A percentile compares a stretch with the other conserved stretches of the same genome.
Conservation (phyloP, 2,888 invertebrate species). For the Parnassius mnemosyne region DNA sequence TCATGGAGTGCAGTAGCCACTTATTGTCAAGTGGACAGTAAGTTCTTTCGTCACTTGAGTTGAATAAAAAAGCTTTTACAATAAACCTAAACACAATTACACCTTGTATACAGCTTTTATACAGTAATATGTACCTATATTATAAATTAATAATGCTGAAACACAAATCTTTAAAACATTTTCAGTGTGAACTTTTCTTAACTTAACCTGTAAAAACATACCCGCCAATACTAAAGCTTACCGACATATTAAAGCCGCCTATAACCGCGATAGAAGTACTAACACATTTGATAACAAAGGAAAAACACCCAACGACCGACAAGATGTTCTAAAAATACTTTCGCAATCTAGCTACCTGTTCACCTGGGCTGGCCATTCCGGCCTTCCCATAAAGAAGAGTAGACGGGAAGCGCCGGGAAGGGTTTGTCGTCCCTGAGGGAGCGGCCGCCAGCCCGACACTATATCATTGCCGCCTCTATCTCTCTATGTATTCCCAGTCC, state of each 20-base stretch:
- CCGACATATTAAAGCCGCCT: conserved; percentile 52
- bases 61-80: too few species aligned
- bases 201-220: conserved; percentile 20
- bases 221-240: conserved; percentile 40
- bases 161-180: conserved; percentile 10
- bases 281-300: conserved; percentile 77
- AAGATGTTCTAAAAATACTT: conserved; percentile 79
- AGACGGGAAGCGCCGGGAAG: conserved; percentile 75
- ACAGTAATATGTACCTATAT: too few species aligned
- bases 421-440: conserved; percentile 79
- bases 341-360: conserved; percentile 77
- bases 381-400: conserved; percentile 80
- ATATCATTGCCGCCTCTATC: conserved; percentile 77
- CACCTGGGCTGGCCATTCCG: conserved; percentile 78
- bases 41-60: too few species aligned
- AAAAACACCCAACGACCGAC: conserved; percentile 73
- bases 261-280: conserved; percentile 53
- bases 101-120: too few species aligned
- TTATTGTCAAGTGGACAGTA: too few species aligned
- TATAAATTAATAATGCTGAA: too few species aligned
- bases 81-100: too few species aligned
- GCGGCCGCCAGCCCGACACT: conserved; percentile 72
- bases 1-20: too few species aligned
- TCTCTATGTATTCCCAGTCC: conserved; percentile 58
- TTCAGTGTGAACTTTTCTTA: conserved; percentile 26